A percentile compares a stretch with the other conserved stretches of the same genome.
Evolutionary conservation across 2,888 invertebrate genomes (phyloP).

Genomic region (Melolontha melolontha): DNA sequence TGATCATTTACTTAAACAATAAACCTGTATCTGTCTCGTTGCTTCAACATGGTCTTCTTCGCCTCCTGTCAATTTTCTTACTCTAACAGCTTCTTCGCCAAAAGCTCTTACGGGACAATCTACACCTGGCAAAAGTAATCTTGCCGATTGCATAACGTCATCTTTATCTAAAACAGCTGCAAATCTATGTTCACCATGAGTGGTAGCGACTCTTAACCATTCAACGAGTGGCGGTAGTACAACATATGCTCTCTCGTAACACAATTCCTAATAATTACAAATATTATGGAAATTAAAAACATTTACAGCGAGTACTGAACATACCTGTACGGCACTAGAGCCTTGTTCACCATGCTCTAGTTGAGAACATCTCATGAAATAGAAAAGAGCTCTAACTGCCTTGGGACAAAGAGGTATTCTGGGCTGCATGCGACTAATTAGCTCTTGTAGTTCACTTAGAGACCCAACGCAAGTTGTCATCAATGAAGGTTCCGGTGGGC

Average conservation of each 20-base stretch:
- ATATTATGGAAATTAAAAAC: not conserved
- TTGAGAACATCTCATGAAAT: slow-evolving; percentile 93
- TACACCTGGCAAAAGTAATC: slow-evolving; percentile 86
- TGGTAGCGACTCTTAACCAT: slow-evolving; percentile 87
- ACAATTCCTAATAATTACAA: slow-evolving; percentile 72
- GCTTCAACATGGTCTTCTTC: slow-evolving; percentile 63
- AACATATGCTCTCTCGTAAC: slow-evolving; percentile 88
- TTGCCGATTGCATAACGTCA: slow-evolving; percentile 89
- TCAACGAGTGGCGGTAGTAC: slow-evolving; percentile 91
- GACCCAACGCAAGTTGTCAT: slow-evolving; percentile 92
- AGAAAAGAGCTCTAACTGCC: slow-evolving; percentile 85
- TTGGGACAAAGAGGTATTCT: slow-evolving; percentile 71
- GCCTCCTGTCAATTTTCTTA: slow-evolving; percentile 60
- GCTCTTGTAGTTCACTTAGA: slow-evolving; percentile 80
- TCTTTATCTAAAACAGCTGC: slow-evolving; percentile 81
- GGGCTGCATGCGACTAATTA: slow-evolving; percentile 73
- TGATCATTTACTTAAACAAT: not conserved
- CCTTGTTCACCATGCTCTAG: slow-evolving; percentile 66
- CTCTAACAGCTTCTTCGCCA: slow-evolving; percentile 70
- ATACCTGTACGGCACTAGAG: slow-evolving; percentile 59
- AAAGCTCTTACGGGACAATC: slow-evolving; percentile 88
- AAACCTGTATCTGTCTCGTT: slow-evolving; percentile 61
- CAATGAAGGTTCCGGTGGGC: slow-evolving; percentile 75
- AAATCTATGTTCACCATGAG: slow-evolving; percentile 85
- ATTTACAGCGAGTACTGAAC: not conserved